Conservation (phyloP, 2,888 invertebrate genomes). For the Nemotelus nigrinus region DNA sequence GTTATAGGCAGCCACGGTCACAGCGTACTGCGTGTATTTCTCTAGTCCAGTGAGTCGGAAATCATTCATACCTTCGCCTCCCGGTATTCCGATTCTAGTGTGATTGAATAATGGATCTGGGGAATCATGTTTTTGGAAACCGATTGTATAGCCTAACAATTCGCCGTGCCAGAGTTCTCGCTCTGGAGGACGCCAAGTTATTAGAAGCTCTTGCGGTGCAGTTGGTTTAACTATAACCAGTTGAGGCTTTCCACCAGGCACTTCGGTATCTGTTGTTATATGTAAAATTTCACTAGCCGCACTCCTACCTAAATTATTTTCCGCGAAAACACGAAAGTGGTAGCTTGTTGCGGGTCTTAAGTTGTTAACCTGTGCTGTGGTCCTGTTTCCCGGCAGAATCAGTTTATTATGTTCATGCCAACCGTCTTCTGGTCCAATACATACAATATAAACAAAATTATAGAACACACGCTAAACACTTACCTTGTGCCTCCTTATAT, state of each 20-base stretch:
- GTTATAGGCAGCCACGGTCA: slow-evolving; percentile 83
- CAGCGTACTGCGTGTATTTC: slow-evolving; percentile 82
- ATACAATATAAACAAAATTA: slow-evolving; percentile 32
- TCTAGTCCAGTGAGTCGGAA: slow-evolving; percentile 73
- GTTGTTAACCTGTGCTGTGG: slow-evolving; percentile 67
- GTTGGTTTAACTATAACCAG: slow-evolving; percentile 74
- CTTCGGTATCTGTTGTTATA: slow-evolving; percentile 69
- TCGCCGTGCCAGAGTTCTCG: slow-evolving; percentile 80
- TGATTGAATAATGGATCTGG: slow-evolving; percentile 59
- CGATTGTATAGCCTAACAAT: slow-evolving; percentile 76
- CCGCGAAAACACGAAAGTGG: slow-evolving; percentile 70
- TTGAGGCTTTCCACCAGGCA: slow-evolving; percentile 77
- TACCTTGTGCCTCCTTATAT: slow-evolving; percentile 70
- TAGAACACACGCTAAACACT: slow-evolving; percentile 39
- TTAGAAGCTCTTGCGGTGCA: slow-evolving; percentile 75
- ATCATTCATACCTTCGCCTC: slow-evolving; percentile 68
- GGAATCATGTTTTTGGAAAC: slow-evolving; percentile 66
- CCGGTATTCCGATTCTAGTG: slow-evolving; percentile 63
- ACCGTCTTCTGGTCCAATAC: slow-evolving; percentile 63
- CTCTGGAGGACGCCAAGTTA: slow-evolving; percentile 80
- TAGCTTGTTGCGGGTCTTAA: slow-evolving; percentile 71
- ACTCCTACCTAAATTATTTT: slow-evolving; percentile 72
- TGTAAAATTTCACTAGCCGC: slow-evolving; percentile 69
- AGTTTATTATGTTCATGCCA: slow-evolving; percentile 71
- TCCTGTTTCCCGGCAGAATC: slow-evolving; percentile 68